Evolutionary conservation across 2,797 vertebrate species (phyloP), one percentile per base, ranked within the genome.

Genomic region (Fistularia tabacaria): DNA sequence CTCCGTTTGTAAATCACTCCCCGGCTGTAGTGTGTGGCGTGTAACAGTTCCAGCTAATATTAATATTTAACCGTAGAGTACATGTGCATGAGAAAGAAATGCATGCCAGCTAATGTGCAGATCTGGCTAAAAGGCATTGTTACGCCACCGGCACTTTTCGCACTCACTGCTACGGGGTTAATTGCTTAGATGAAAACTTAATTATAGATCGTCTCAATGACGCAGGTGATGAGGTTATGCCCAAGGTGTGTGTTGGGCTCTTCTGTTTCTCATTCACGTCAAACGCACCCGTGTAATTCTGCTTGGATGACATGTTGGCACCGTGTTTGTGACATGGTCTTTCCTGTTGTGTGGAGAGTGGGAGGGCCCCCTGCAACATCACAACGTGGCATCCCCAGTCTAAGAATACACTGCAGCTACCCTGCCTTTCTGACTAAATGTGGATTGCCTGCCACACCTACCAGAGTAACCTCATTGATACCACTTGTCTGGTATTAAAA

Each of bases 321-420:
- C 46, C 13, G 43, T 64, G 59, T 58, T 74, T 62, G 55, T 61
- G 58, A 47, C 54, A 64, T 43, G 68, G 73, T 69, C 49, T 66
- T 66, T 66, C 43, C 79, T 74, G 77, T 66, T 57, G n/a, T 38
- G 55, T 37, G 62, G 57, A 25, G 38, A 78, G 80, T 77, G 87
- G 89, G 88, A 85, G 89, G 86, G 65, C 64, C 84, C 60, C 60
- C 59, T 65, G 53, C 57, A 80, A 82, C 83, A 82, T 84, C 85
- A 82, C 91, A 89, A 91, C 90, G 90, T 91, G 88, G 88, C 89
- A 90, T 40, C 52, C 51, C 51, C 55, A 41, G 49, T 79, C 84
- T 71, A 86, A 85, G 62, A 79, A 82, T 80, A 79, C 42, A 62
- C 66, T 66, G 38, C 51, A 69, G 56, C 55, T 15, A 47, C 70